A percentile compares a stretch with the other conserved stretches of the same genome.
Conservation (phyloP, 2,797 vertebrate genomes). For the Rhabdophis nuchalis region DNA sequence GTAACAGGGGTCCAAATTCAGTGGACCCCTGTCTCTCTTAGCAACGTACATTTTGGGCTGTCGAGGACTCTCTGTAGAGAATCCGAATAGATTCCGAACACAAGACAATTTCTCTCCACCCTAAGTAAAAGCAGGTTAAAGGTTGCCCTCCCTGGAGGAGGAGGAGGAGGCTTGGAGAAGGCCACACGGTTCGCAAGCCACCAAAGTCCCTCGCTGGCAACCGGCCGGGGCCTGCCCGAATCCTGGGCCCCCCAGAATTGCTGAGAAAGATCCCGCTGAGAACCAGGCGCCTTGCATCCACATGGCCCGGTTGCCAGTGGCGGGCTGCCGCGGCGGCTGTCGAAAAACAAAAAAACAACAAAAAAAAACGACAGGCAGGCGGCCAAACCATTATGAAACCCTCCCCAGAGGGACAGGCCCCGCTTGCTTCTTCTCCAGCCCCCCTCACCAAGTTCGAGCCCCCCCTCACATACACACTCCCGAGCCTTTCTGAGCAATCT, state of each 20-base stretch:
- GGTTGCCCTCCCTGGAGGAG: not conserved
- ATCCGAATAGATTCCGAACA: too few relatives aligned
- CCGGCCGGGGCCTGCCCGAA: not conserved
- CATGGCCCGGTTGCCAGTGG: not conserved
- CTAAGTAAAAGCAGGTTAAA: too few relatives aligned
- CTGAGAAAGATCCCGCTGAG: not conserved
- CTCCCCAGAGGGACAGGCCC: not conserved
- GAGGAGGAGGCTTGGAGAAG: not conserved
- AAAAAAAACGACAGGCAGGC: not conserved
- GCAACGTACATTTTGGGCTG: too few relatives aligned
- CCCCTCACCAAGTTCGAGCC: not conserved
- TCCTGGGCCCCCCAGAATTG: not conserved
- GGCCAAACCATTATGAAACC: not conserved
- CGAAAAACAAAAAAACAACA: not conserved
- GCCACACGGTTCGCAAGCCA: not conserved
- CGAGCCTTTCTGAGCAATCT: not conserved
- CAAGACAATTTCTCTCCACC: too few relatives aligned
- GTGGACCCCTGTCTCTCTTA: too few relatives aligned
- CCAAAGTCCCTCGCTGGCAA: not conserved
- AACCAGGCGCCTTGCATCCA: constrained; percentile 10
- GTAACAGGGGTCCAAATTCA: too few relatives aligned
- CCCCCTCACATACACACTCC: too few relatives aligned
- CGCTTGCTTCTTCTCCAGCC: not conserved
- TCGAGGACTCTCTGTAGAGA: too few relatives aligned
- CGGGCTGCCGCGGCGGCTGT: not conserved